These are phyloP conservation scores for Hippolais icterina DNA, from an alignment of 2,113 vertebrate genomes.

Conservation along the genomic window DNA sequence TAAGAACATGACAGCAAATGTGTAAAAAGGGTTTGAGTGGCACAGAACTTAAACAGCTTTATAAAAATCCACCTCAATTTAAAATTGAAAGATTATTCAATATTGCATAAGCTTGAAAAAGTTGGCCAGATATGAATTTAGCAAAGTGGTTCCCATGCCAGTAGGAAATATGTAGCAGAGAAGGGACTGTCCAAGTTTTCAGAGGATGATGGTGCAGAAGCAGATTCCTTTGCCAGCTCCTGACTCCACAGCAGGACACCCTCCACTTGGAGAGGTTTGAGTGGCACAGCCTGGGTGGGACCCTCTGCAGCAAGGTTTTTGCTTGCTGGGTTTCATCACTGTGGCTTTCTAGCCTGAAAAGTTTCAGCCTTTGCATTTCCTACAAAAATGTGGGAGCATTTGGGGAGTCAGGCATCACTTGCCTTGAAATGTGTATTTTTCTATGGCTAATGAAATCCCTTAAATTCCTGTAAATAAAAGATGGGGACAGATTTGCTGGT, in stretches of 20 bases:
- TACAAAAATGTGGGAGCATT: background rate
- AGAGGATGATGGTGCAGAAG: background rate
- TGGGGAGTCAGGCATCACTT: background rate
- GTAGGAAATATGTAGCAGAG: background rate
- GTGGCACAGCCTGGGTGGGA: background rate
- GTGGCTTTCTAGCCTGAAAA: background rate
- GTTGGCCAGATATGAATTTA: background rate
- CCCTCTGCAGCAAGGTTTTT: background rate
- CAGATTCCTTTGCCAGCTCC: background rate
- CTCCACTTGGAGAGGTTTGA: background rate
- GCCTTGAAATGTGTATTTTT: background rate
- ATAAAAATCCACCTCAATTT: background rate
- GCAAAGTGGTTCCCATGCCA: background rate
- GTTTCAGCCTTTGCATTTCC: background rate
- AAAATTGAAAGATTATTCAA: background rate
- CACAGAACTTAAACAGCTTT: background rate
- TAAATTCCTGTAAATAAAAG: constrained; percentile 21
- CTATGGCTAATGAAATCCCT: background rate
- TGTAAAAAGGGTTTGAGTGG: background rate
- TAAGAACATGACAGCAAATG: background rate
- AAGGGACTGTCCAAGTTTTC: background rate
- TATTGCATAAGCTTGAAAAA: background rate
- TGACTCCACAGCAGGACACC: background rate
- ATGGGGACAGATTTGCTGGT: background rate
- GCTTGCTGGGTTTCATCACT: background rate